Evolutionary conservation across 2,113 vertebrate genomes (phyloP).

Genomic region (Nycticryphes semicollaris): DNA sequence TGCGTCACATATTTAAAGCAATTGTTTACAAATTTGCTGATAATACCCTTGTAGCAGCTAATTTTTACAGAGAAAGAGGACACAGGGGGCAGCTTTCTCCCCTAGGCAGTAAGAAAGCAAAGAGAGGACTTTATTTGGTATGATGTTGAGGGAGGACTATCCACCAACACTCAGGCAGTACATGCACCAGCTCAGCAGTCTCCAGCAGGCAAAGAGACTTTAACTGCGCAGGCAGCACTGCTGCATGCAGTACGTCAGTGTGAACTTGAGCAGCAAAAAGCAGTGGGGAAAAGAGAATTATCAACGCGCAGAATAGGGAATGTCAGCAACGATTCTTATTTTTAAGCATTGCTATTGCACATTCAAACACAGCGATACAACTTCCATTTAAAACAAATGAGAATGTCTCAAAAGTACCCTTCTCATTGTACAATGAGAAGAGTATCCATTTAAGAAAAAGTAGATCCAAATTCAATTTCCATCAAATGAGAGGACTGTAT

Average conservation of each 20-base stretch:
- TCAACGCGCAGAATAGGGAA: not conserved
- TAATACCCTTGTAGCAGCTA: not conserved
- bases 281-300: not conserved
- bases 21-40: not conserved
- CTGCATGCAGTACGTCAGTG: not conserved
- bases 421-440: not conserved
- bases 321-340: not conserved
- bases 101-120: not conserved
- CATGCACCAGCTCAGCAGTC: not conserved
- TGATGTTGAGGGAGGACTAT: not conserved
- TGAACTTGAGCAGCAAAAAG: not conserved
- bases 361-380: not conserved
- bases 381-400: not conserved
- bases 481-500: not conserved
- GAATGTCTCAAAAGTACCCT: too few relatives aligned
- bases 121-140: not conserved
- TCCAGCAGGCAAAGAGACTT: not conserved
- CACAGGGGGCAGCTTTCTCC: not conserved
- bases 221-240: not conserved
- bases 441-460: not conserved
- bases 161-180: not conserved
- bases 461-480: not conserved
- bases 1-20: not conserved
- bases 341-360: not conserved
- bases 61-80: not conserved